These are phyloP conservation scores for Sminthurides aquaticus DNA, from an alignment of 2,888 invertebrate genomes.

Conservation along the genomic window DNA sequence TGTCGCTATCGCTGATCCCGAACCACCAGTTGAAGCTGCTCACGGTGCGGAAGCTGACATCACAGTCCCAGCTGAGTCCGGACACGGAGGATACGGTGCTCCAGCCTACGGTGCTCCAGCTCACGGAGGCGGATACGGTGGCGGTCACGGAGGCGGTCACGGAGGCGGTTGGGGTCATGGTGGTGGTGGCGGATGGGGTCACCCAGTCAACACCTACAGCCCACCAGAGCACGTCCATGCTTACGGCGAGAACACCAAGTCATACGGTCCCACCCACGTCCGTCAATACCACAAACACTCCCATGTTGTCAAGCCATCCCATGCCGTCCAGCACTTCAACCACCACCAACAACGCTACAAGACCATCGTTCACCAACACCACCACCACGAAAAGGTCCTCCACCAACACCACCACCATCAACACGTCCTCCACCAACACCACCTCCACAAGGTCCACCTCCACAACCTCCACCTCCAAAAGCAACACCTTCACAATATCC, in stretches of 20 bases:
- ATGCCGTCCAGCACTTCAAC: conserved; percentile 19
- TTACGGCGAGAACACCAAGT: conserved; percentile 16
- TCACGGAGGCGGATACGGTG: background rate
- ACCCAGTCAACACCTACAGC: conserved; percentile 10
- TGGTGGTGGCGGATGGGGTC: background rate
- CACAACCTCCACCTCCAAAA: conserved; percentile 25
- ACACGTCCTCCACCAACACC: conserved; percentile 27
- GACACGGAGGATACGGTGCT: conserved; percentile 9
- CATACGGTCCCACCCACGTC: conserved; percentile 17
- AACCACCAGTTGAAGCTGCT: conserved; percentile 4
- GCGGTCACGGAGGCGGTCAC: background rate
- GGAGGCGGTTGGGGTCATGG: background rate
- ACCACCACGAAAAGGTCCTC: conserved; percentile 22
- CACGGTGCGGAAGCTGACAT: background rate
- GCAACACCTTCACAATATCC: conserved; percentile 22
- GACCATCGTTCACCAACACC: conserved; percentile 23
- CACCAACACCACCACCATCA: conserved; percentile 27
- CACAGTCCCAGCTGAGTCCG: conserved; percentile 5
- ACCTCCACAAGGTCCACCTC: conserved; percentile 26
- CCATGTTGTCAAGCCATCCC: conserved; percentile 12
- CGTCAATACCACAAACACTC: conserved; percentile 20
- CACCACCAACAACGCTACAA: conserved; percentile 10
- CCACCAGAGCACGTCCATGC: conserved; percentile 11
- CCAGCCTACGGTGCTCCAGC: too few relatives aligned
- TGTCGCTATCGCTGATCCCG: conserved; percentile 3